Percentiles rank a stretch among this genome's conserved stretches.
Conservation (phyloP, 2,888 invertebrate genomes). For the Phlogophora meticulosa region DNA sequence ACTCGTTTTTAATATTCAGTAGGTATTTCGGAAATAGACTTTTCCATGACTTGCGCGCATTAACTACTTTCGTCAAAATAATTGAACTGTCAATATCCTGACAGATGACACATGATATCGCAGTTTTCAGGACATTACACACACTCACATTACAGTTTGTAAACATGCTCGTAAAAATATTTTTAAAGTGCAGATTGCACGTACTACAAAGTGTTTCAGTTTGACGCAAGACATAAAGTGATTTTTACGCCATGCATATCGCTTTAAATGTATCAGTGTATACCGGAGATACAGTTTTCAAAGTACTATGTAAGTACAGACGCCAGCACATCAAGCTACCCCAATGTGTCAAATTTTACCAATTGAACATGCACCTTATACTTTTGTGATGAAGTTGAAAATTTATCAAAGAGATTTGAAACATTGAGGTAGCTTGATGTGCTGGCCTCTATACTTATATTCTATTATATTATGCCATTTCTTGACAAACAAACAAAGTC, state of each 20-base stretch:
- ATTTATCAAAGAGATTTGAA: too few species aligned
- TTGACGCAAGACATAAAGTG: conserved; percentile 11
- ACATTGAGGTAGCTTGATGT: too few species aligned
- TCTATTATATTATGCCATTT: too few species aligned
- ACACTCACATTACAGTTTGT: conserved; percentile 24
- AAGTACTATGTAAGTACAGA: too few species aligned
- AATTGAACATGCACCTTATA: too few species aligned
- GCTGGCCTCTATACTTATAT: too few species aligned
- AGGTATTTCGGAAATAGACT: conserved; percentile 8
- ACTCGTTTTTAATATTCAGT: neutral
- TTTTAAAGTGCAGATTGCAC: conserved; percentile 28
- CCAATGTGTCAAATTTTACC: too few species aligned
- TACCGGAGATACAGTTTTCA: conserved; percentile 19
- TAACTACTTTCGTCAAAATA: conserved; percentile 9
- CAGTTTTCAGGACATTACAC: conserved; percentile 42
- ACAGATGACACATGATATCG: conserved; percentile 39
- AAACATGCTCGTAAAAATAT: conserved; percentile 43
- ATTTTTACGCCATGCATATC: neutral
- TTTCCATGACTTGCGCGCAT: neutral
- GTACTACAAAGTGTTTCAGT: conserved; percentile 32
- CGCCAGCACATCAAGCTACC: too few species aligned
- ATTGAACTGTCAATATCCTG: conserved; percentile 41
- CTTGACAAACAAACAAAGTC: too few species aligned
- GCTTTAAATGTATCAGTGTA: conserved; percentile 10
- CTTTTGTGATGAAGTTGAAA: too few species aligned